Evolutionary conservation across 1,140 invertebrate species (phyloP).

Genomic region (Drosophila watanabei): DNA sequence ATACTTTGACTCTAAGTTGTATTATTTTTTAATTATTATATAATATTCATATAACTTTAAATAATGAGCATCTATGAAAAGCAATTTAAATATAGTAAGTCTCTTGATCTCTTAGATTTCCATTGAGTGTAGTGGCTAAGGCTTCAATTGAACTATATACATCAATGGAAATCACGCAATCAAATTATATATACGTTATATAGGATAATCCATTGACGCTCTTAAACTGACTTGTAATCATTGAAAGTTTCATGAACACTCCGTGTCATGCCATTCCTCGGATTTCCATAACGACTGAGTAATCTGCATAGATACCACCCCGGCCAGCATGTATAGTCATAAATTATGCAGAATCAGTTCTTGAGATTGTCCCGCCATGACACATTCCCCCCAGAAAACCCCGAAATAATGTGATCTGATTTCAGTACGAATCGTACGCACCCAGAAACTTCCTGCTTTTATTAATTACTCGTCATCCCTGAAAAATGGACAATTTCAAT

Average conservation of each 20-base stretch:
- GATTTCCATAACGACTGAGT: constrained; percentile 10
- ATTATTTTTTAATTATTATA: too few relatives aligned
- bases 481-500: constrained; percentile 65
- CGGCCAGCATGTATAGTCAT: constrained; percentile 8
- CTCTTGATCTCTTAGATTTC: not conserved
- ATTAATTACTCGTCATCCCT: constrained; percentile 53
- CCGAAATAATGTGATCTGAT: constrained; percentile 24
- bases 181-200: too few relatives aligned
- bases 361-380: constrained; percentile 15
- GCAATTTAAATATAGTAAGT: not conserved
- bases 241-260: constrained; percentile 3
- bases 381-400: constrained; percentile 11
- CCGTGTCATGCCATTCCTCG: not conserved
- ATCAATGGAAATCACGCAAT: not conserved
- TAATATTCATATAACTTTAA: too few relatives aligned
- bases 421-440: constrained; percentile 15
- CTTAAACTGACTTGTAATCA: constrained; percentile 1
- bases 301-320: constrained; percentile 16
- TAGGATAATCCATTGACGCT: not conserved
- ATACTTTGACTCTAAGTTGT: too few relatives aligned
- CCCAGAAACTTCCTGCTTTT: constrained; percentile 23
- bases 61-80: not conserved
- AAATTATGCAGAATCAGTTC: constrained; percentile 25
- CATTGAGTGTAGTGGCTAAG: not conserved
- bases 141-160: not conserved